Conservation (phyloP, 23 tunicate species). For the Ascidia mentula region DNA sequence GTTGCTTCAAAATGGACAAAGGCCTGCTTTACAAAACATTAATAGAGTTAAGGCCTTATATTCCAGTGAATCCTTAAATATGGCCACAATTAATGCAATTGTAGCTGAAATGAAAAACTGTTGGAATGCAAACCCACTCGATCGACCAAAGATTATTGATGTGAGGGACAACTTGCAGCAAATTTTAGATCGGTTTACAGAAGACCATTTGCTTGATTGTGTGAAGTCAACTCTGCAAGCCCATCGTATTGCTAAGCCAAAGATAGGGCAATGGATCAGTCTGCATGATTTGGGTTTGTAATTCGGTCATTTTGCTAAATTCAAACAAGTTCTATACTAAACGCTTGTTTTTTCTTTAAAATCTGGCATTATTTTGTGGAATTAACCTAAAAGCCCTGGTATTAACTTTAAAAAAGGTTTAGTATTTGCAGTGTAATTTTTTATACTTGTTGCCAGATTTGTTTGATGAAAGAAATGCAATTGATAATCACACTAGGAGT, state of each 20-base stretch:
- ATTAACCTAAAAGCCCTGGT: not conserved
- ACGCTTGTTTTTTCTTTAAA: not conserved
- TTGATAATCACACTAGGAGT: too few species aligned
- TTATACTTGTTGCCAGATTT: too few species aligned
- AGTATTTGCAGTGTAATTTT: too few species aligned
- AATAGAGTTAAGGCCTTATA: not conserved
- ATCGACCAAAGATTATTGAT: not conserved
- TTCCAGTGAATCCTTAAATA: not conserved
- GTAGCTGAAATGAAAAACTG: not conserved
- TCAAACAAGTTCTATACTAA: not conserved
- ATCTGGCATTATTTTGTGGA: too few species aligned
- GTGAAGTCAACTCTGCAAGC: not conserved
- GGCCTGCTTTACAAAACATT: not conserved
- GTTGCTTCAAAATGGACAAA: not conserved
- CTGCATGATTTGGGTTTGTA: not conserved
- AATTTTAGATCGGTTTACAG: not conserved
- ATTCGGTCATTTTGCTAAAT: not conserved
- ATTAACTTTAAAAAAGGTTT: too few species aligned
- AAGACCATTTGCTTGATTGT: not conserved
- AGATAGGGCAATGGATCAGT: not conserved
- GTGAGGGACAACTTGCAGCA: not conserved
- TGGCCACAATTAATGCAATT: not conserved
- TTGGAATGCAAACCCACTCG: not conserved
- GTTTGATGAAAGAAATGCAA: too few species aligned
- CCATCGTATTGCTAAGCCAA: not conserved